A percentile compares a stretch with the other conserved stretches of the same genome.
Evolutionary conservation across 2,113 vertebrate genomes (phyloP).

Genomic region (Rousettus leschenaultii): DNA sequence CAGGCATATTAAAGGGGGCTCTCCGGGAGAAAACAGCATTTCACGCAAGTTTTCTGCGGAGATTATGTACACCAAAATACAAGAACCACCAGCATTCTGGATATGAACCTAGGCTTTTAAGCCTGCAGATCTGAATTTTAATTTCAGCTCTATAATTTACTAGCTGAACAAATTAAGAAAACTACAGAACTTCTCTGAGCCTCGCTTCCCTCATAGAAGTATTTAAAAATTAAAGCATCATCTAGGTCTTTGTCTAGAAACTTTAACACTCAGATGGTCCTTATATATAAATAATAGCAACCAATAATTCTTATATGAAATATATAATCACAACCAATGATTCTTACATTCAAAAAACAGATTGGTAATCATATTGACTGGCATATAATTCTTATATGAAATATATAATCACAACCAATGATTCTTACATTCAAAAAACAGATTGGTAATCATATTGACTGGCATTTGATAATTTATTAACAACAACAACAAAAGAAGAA

Average conservation of each 20-base stretch:
- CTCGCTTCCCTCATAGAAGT: not conserved
- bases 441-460: not conserved
- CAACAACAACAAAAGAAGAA: not conserved
- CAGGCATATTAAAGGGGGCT: not conserved
- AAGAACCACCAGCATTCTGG: not conserved
- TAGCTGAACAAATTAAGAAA: not conserved
- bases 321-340: not conserved
- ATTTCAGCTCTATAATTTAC: not conserved
- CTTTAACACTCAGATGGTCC: not conserved
- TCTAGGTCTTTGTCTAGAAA: not conserved
- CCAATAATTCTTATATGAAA: not conserved
- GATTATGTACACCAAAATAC: not conserved
- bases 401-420: not conserved
- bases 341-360: not conserved
- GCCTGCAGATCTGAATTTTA: not conserved
- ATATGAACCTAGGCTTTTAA: not conserved
- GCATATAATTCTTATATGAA: not conserved
- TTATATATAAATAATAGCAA: conserved; percentile 33
- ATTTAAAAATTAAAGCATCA: conserved; percentile 21
- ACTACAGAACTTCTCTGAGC: not conserved
- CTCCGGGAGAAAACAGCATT: not conserved
- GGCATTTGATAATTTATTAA: not conserved
- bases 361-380: not conserved
- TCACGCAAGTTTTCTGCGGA: not conserved
- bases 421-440: not conserved